Evolutionary conservation across 2,888 invertebrate species (phyloP).

Genomic region (Acholoe squamosa): DNA sequence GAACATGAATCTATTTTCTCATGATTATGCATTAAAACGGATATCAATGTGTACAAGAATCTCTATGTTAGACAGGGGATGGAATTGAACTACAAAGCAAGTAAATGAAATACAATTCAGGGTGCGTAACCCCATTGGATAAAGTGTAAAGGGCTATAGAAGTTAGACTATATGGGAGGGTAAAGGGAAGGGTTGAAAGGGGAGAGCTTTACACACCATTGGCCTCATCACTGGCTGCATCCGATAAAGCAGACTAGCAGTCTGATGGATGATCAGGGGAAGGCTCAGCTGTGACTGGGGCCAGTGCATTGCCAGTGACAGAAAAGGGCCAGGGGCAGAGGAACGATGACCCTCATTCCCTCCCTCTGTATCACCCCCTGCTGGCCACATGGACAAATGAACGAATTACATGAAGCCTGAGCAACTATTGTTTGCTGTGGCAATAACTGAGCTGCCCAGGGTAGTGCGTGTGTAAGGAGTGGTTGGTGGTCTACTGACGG

Average conservation of each 20-base stretch:
- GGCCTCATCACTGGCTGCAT: neutral
- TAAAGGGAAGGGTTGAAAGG: neutral
- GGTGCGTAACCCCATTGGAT: no score
- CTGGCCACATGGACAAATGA: neutral
- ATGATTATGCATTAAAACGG: no score
- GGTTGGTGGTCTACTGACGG: no score
- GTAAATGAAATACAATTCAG: no score
- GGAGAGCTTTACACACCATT: neutral
- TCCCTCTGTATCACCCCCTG: neutral
- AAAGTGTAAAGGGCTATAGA: no score
- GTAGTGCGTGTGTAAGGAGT: neutral
- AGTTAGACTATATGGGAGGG: neutral
- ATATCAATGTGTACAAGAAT: no score
- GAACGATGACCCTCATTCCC: neutral
- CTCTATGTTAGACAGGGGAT: no score
- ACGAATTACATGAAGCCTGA: neutral
- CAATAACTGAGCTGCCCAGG: neutral
- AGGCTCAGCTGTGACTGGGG: neutral
- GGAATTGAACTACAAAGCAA: no score
- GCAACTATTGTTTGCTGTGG: conserved; percentile 20
- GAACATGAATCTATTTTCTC: no score
- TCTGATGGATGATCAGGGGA: neutral
- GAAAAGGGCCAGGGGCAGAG: neutral
- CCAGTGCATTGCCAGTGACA: neutral
- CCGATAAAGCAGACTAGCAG: neutral